Evolutionary conservation across 1,140 invertebrate genomes (phyloP).

Genomic region (Eriosoma lanigerum): DNA sequence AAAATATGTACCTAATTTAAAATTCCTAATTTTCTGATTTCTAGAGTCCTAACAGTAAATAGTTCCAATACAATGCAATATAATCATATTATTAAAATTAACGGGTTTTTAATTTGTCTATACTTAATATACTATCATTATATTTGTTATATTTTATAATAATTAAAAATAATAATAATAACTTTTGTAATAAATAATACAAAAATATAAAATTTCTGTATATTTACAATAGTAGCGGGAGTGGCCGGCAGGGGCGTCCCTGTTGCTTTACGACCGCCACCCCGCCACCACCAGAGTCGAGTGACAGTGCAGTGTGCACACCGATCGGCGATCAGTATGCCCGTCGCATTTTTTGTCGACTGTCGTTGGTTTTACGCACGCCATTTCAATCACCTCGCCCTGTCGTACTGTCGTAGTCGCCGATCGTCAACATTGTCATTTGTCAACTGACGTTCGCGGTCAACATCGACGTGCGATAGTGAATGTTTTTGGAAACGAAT

Average conservation of each 20-base stretch:
- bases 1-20: too few species aligned
- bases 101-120: too few species aligned
- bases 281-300: neutral
- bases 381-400: neutral
- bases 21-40: too few species aligned
- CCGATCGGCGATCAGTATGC: slow-evolving; percentile 26
- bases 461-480: neutral
- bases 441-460: neutral
- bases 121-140: too few species aligned
- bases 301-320: neutral
- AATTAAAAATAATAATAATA: neutral
- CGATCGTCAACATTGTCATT: neutral
- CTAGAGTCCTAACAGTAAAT: too few species aligned
- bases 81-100: too few species aligned
- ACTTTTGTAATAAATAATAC: neutral
- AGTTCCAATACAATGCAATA: too few species aligned
- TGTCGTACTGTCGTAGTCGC: neutral
- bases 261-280: neutral
- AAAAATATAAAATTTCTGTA: too few species aligned
- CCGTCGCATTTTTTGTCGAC: slow-evolving; percentile 30
- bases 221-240: neutral
- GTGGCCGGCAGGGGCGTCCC: neutral
- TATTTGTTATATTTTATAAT: neutral
- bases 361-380: neutral
- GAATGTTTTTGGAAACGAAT: neutral